Base-by-base conservation (phyloP, 1,140 invertebrate genomes). In the Dinothrombium tinctorium region DNA sequence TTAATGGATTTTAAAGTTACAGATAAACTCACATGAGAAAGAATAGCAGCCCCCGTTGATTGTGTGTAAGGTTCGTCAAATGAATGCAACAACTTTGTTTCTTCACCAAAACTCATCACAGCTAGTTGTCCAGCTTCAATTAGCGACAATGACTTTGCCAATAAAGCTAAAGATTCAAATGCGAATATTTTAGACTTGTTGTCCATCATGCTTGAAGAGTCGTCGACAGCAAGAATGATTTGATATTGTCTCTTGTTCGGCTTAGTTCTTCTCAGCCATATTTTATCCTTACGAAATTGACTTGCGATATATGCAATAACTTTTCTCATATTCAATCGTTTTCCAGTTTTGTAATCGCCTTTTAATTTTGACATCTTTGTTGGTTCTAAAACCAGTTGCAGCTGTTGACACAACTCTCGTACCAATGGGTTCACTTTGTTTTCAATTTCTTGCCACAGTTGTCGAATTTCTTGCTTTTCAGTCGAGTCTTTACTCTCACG, bases 201-300 rank as follows among this genome's bases (percentile, higher is more conserved):
- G 47, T 65, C 63, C 12, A 56, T 49, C 67, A 69, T 69, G 45
- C 62, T 67, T 8, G 79, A 80, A 0, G 90, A 96, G 59, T 99
- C 89, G 60, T 99, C 94, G 7, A 99, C 71, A 1, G 94, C 92
- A 11, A 99, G 63, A 22, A 86, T 70, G 26, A 99, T 89, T 57
- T 95, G 87, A 61, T 96, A 99, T 48, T 96, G 74, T 39, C 94
- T 65, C 56, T 94, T 86, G 0, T 80, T 86, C 0, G 86, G 86
- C 59, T 92, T 89, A 0, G 82, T 96, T 35, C 94, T 62, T 33
- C 90, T 63, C 47, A 99, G 53, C 94, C 94, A 99, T 53, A 99
- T 99, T 57, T 94, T 92, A 54, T 99, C 90, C 56, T 99, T 99
- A 25, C 89, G 69, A 59, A 95, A 99, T 56, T 96, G 78, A 51